Percentiles rank a stretch among this genome's conserved stretches.
phyloP scores from a whole-genome alignment of 2,113 vertebrate species.

The Ailuropoda melanoleuca region DNA sequence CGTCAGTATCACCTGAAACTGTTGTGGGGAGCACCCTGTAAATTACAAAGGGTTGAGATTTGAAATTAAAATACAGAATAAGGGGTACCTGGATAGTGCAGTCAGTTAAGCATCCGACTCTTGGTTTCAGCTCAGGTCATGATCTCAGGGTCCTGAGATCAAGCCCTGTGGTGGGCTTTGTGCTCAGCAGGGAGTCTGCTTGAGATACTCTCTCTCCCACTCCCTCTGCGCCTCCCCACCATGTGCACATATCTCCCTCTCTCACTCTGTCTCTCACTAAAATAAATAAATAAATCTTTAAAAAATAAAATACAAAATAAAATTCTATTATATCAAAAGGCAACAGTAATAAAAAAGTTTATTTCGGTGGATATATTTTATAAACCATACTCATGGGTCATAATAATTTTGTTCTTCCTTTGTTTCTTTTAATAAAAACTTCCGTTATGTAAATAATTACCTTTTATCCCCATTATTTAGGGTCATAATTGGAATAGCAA shows the following conservation, averaged over 20 bases:
- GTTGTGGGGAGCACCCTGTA: neutral
- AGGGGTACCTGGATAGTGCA: neutral
- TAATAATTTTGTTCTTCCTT: neutral
- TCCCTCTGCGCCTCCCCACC: too few species aligned
- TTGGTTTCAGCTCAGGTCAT: too few species aligned
- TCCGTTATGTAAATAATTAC: neutral
- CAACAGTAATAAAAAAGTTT: neutral
- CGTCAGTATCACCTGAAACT: neutral
- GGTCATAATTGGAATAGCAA: neutral
- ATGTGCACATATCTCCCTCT: too few species aligned
- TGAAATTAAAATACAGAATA: constrained; percentile 41
- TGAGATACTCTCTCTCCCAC: too few species aligned
- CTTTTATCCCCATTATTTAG: neutral
- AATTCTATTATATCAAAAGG: neutral
- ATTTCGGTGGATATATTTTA: neutral
- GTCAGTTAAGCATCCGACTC: too few species aligned
- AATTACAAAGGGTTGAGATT: constrained; percentile 3
- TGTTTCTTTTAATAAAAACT: neutral
- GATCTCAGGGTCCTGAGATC: too few species aligned
- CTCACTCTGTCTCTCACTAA: neutral
- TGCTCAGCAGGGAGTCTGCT: too few species aligned
- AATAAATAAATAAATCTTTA: neutral
- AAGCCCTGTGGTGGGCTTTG: too few species aligned
- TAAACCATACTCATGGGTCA: neutral
- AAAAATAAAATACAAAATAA: neutral